Evolutionary conservation across 2,888 invertebrate species (phyloP).

Genomic region (Yponomeuta cagnagella): DNA sequence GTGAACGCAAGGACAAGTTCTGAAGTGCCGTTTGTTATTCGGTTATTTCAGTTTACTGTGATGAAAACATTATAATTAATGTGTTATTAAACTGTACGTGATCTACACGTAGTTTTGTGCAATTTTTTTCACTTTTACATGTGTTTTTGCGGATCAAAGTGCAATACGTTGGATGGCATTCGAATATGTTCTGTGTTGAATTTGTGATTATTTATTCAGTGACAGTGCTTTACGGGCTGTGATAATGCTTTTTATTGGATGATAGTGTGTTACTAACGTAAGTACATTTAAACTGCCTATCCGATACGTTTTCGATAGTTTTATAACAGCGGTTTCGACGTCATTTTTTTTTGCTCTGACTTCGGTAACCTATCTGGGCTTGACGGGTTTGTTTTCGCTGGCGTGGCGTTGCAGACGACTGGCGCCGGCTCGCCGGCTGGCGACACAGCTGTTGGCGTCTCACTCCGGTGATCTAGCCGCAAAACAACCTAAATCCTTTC

Average conservation of each 20-base stretch:
- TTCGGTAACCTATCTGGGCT: slow-evolving; percentile 62
- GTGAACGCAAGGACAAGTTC: slow-evolving; percentile 71
- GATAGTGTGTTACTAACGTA: slow-evolving; percentile 63
- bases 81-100: slow-evolving; percentile 56
- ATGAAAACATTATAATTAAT: slow-evolving; percentile 55
- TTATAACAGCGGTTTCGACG: not conserved
- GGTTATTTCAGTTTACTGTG: slow-evolving; percentile 60
- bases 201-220: slow-evolving; percentile 72
- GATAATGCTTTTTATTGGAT: slow-evolving; percentile 68
- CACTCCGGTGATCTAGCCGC: slow-evolving; percentile 21
- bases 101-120: slow-evolving; percentile 51
- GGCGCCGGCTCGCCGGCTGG: slow-evolving; percentile 41
- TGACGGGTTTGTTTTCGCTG: slow-evolving; percentile 42
- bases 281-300: slow-evolving; percentile 32
- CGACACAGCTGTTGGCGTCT: slow-evolving; percentile 37
- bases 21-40: slow-evolving; percentile 63
- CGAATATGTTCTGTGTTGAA: slow-evolving; percentile 68
- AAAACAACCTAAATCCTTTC: not conserved
- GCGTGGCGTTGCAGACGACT: slow-evolving; percentile 38
- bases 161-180: slow-evolving; percentile 63
- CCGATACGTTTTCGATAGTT: not conserved
- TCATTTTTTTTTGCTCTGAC: slow-evolving; percentile 20
- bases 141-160: slow-evolving; percentile 61
- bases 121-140: slow-evolving; percentile 61
- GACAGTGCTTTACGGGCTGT: slow-evolving; percentile 63